Evolutionary conservation across 2,888 invertebrate species (phyloP).

Genomic region (Cataglyphis cursor): DNA sequence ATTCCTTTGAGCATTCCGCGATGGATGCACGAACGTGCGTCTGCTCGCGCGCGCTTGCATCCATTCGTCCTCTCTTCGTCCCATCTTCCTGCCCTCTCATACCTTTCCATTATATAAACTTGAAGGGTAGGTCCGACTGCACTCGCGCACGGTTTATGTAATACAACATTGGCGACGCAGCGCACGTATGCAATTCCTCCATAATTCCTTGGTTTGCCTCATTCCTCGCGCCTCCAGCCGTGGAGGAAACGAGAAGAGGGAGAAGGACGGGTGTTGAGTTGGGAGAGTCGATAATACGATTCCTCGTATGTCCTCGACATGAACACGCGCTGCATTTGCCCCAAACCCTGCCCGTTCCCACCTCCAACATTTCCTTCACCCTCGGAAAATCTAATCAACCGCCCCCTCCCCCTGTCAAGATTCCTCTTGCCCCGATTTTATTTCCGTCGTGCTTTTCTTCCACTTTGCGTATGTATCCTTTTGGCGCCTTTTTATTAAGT

Average conservation of each 20-base stretch:
- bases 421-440: constrained; percentile 45
- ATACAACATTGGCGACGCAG: constrained; percentile 60
- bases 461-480: constrained; percentile 22
- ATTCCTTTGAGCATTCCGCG: constrained; percentile 55
- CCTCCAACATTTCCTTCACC: not conserved
- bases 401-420: constrained; percentile 15
- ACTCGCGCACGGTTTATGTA: constrained; percentile 54
- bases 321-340: constrained; percentile 67
- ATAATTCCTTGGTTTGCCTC: constrained; percentile 69
- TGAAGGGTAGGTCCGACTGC: constrained; percentile 39
- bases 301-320: constrained; percentile 60
- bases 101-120: constrained; percentile 41
- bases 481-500: constrained; percentile 29
- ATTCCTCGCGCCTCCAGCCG: constrained; percentile 48
- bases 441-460: constrained; percentile 14
- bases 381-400: constrained; percentile 68
- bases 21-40: constrained; percentile 49
- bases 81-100: not conserved
- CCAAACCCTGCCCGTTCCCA: constrained; percentile 14
- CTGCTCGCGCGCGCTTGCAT: constrained; percentile 11
- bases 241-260: constrained; percentile 34
- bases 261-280: constrained; percentile 20
- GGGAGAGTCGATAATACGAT: constrained; percentile 66
- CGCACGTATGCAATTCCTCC: constrained; percentile 71
- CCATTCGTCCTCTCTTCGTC: not conserved